Evolutionary conservation across 2,113 vertebrate species (phyloP).

Genomic region (Falco punctatus): DNA sequence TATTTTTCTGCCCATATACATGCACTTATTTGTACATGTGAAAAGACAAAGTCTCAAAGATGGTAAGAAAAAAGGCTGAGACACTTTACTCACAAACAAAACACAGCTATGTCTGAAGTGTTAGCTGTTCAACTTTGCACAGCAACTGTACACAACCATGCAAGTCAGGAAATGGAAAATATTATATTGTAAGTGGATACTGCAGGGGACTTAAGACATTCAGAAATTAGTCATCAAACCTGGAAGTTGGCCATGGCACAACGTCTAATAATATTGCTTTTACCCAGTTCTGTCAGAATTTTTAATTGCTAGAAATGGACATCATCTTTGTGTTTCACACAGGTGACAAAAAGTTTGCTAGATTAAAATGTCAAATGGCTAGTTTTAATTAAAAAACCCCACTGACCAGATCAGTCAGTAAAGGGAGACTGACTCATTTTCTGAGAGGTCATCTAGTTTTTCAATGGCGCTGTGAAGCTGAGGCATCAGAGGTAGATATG

Average conservation of each 20-base stretch:
- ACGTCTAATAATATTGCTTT: background rate
- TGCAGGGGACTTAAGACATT: slow-evolving; percentile 62
- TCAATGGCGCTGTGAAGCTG: background rate
- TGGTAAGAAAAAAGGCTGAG: background rate
- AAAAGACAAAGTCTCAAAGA: background rate
- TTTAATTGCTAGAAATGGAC: slow-evolving; percentile 39
- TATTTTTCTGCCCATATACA: background rate
- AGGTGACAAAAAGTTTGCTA: background rate
- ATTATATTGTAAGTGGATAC: slow-evolving; percentile 64
- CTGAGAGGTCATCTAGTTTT: background rate
- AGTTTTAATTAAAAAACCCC: background rate
- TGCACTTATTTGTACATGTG: background rate
- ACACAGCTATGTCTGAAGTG: background rate
- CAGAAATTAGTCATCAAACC: slow-evolving; percentile 60
- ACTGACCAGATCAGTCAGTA: background rate
- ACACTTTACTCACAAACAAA: slow-evolving; percentile 28
- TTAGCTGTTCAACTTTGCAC: slow-evolving; percentile 33
- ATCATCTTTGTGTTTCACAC: background rate
- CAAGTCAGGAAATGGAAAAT: slow-evolving; percentile 68
- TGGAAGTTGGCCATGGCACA: slow-evolving; percentile 38
- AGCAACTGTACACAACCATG: slow-evolving; percentile 29
- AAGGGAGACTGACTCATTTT: background rate
- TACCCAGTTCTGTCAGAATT: background rate
- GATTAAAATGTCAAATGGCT: background rate
- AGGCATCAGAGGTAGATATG: accelerated